These are phyloP conservation scores for Montipora cactus DNA, from an alignment of 64 coral and sea anemone species.

Conservation along the genomic window DNA sequence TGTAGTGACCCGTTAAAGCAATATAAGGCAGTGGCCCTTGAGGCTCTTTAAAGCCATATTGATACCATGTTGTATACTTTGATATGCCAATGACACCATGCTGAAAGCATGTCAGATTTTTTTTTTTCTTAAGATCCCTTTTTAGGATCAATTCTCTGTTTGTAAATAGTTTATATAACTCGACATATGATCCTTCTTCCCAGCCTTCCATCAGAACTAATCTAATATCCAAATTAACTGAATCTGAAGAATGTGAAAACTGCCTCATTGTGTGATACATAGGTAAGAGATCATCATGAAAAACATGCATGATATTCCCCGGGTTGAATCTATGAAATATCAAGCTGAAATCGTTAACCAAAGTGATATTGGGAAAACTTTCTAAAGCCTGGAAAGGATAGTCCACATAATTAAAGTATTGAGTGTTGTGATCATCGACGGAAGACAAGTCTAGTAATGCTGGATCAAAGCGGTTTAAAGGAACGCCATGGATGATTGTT, in stretches of 20 bases:
- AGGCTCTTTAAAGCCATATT: slow-evolving; percentile 88
- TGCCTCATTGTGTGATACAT: slow-evolving; percentile 81
- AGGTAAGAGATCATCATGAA: slow-evolving; percentile 96
- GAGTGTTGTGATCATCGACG: slow-evolving; percentile 88
- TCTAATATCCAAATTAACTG: slow-evolving; percentile 58
- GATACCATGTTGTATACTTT: slow-evolving; percentile 97
- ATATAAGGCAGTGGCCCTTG: slow-evolving; percentile 72
- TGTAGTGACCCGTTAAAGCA: slow-evolving; percentile 54
- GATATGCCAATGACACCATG: slow-evolving; percentile 87
- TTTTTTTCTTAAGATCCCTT: slow-evolving; percentile 46
- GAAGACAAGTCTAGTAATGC: slow-evolving; percentile 93
- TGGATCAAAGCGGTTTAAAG: slow-evolving; percentile 75
- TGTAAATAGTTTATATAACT: slow-evolving; percentile 86
- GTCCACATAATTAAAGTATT: slow-evolving; percentile 94
- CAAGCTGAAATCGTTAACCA: slow-evolving; percentile 70
- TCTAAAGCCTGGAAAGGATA: slow-evolving; percentile 60
- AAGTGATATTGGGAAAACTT: slow-evolving; percentile 67
- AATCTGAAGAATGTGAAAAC: slow-evolving; percentile 27
- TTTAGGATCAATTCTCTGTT: slow-evolving; percentile 56
- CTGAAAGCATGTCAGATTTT: slow-evolving; percentile 84
- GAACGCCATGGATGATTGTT: slow-evolving; percentile 84
- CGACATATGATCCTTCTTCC: slow-evolving; percentile 68
- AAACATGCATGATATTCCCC: slow-evolving; percentile 95
- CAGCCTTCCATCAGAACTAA: slow-evolving; percentile 92
- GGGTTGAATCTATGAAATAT: slow-evolving; percentile 94